Percentiles rank a stretch among this genome's conserved stretches.
Evolutionary conservation across 2,888 invertebrate genomes (phyloP).

Genomic region (Stictocephala bisonia): DNA sequence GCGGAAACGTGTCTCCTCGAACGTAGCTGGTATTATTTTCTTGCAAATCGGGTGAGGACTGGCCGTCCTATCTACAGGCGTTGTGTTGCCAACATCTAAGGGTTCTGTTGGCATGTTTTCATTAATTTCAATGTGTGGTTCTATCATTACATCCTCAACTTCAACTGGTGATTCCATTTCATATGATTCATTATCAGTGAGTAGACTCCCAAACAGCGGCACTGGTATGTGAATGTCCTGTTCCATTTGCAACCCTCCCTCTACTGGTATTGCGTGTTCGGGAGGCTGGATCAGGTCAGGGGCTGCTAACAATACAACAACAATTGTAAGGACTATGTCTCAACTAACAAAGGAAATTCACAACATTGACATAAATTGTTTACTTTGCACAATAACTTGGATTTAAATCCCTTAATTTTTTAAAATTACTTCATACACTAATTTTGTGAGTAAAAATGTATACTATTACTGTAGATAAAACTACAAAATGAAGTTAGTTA

Average conservation of each 20-base stretch:
- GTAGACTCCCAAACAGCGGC: conserved; percentile 1
- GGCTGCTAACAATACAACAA: conserved; percentile 2
- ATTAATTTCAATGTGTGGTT: no score
- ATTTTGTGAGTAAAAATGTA: no score
- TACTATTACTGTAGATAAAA: no score
- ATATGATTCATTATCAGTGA: background rate
- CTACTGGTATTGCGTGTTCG: background rate
- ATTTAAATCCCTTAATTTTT: no score
- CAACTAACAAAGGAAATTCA: no score
- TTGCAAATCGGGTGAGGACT: conserved; percentile 12
- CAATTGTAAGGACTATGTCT: no score
- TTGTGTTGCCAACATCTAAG: background rate
- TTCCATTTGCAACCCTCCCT: conserved; percentile 28
- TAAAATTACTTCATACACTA: no score
- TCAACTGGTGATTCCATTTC: no score
- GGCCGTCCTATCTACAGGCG: background rate
- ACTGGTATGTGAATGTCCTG: conserved; percentile 15
- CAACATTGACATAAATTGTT: no score
- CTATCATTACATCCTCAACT: no score
- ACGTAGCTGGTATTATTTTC: background rate
- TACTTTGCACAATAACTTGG: no score
- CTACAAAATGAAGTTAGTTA: no score
- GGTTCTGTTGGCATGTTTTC: background rate
- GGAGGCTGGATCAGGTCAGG: conserved; percentile 15
- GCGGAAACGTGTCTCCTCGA: conserved; percentile 14